Evolutionary conservation across 2,113 vertebrate species (phyloP), one percentile per base, ranked within the genome.

Genomic region (Solea solea): DNA sequence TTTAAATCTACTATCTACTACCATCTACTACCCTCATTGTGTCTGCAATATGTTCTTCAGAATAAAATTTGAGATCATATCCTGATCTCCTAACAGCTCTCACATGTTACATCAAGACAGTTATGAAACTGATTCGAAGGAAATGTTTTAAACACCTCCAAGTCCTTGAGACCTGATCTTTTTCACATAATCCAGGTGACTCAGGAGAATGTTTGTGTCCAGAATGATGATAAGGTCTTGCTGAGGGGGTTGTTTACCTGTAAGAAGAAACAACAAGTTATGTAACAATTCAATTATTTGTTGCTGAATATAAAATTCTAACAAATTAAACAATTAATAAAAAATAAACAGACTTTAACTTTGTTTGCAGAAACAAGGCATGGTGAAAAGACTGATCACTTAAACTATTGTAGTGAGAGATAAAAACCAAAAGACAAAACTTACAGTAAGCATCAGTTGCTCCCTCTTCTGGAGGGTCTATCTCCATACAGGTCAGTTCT

Each of bases 141-240:
- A 34, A 3, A 34, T 34, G 39, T 15, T 25, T 11, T 7, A 51
- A 80, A 56, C 85, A 98, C 97, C 96, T 95, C 93, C 90, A 52
- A 97, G 91, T 78, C 95, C 94, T 59, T 86, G 91, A 69, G 90
- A 92, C 80, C 78, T 92, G 62, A 97, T 93, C 82, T 88, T 93
- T 82, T 89, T 95, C 79, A 98, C 91, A 87, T 96, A 96, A 57
- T 94, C 94, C 74, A 98, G 92, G 84, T 99, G 96, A 91, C 95
- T 97, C 75, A 98, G 95, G 75, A 98, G 94, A 87, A 99, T 91
- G 86, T 98, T 98, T 75, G 97, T 99, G 84, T 99, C 97, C 76
- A 99, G 89, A 72, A 98, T 93, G 66, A 98, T 91, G 28, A 98
- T 79, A 0, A 96, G 85, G 51, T 91, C 91, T 84, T 93, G 88